phyloP scores from a whole-genome alignment of 2,113 vertebrate genomes.

The Caretta caretta region DNA sequence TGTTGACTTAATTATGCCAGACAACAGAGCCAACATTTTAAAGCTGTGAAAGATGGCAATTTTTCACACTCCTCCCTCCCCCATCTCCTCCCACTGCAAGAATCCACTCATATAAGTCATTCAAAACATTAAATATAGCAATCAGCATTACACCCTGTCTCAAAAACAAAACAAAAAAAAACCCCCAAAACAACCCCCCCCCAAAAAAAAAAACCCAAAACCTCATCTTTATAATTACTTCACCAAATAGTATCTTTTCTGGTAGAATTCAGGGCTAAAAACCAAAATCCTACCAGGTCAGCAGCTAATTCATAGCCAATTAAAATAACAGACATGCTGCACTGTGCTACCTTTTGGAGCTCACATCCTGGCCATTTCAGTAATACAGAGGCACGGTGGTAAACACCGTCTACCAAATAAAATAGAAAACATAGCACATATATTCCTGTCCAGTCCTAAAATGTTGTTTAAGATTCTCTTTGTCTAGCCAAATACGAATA shows the following conservation, averaged over 20 bases:
- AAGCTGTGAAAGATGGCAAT: slow-evolving; percentile 73
- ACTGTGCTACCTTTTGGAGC: background rate
- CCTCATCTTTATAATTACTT: background rate
- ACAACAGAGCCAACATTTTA: slow-evolving; percentile 73
- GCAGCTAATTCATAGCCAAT: background rate
- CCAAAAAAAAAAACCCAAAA: background rate
- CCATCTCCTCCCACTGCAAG: slow-evolving; percentile 12
- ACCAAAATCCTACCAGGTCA: background rate
- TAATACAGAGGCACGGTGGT: background rate
- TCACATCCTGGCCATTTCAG: background rate
- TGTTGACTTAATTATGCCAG: slow-evolving; percentile 76
- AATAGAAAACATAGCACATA: background rate
- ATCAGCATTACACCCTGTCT: background rate
- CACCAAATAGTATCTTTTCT: background rate
- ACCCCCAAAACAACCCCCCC: too few relatives aligned
- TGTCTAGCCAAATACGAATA: background rate
- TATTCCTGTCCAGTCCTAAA: background rate
- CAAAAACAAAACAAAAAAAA: background rate
- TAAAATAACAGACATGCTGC: background rate
- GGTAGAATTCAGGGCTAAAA: background rate
- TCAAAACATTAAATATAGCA: slow-evolving; percentile 34
- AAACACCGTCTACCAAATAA: background rate
- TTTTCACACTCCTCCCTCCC: slow-evolving; percentile 64
- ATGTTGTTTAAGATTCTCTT: background rate
- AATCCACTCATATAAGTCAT: slow-evolving; percentile 49